A percentile compares a stretch with the other conserved stretches of the same genome.
Evolutionary conservation across 2,888 invertebrate species (phyloP).

Genomic region (Tipula lateralis): DNA sequence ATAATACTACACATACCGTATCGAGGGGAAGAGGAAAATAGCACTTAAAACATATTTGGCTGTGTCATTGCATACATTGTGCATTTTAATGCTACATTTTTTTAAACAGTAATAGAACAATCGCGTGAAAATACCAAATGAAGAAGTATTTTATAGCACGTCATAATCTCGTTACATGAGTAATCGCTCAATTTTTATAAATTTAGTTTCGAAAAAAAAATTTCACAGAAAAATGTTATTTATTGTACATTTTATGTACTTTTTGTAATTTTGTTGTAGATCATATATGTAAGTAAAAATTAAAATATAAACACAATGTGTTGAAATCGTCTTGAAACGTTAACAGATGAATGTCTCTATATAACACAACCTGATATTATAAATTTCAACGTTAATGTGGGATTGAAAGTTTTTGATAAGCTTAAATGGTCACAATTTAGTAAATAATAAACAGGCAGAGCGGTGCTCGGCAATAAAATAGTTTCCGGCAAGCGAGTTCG

Average conservation of each 20-base stretch:
- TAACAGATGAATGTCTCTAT: too few species aligned
- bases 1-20: neutral
- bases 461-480: too few species aligned
- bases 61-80: neutral
- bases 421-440: too few species aligned
- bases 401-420: too few species aligned
- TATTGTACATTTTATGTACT: neutral
- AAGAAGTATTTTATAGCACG: neutral
- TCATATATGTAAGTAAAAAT: neutral
- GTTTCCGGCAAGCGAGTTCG: too few species aligned
- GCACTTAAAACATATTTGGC: neutral
- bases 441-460: too few species aligned
- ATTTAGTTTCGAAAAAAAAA: neutral
- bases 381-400: too few species aligned
- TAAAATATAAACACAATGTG: too few species aligned
- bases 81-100: neutral
- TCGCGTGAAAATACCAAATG: constrained; percentile 11
- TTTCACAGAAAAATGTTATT: neutral
- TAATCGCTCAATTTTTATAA: neutral
- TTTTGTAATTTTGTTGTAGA: neutral
- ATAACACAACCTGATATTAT: too few species aligned
- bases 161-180: constrained; percentile 19
- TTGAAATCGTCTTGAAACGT: too few species aligned
- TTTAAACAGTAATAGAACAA: neutral
- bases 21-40: neutral